Percentiles rank a stretch among this genome's conserved stretches.
These are phyloP conservation scores for Paracanthobrama guichenoti DNA, from an alignment of 2,113 vertebrate species.

Conservation along the genomic window DNA sequence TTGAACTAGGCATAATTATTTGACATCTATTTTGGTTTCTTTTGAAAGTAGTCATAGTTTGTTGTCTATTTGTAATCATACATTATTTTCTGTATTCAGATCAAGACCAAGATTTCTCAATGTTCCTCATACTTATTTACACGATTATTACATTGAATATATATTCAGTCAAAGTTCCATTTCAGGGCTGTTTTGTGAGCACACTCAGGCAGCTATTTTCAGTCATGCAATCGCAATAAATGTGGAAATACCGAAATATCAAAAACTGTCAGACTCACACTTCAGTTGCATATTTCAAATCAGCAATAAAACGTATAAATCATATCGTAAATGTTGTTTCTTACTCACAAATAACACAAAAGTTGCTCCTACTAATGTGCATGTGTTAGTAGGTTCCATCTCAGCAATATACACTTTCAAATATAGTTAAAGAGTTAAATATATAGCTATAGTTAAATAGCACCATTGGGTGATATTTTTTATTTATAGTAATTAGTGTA, in stretches of 20 bases:
- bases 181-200: background rate
- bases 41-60: background rate
- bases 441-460: no score
- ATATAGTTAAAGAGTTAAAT: no score
- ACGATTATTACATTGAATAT: background rate
- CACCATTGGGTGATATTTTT: background rate
- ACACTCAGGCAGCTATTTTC: background rate
- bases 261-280: background rate
- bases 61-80: background rate
- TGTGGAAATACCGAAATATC: background rate
- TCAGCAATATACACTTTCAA: background rate
- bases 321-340: background rate
- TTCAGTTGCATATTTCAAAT: background rate
- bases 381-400: background rate
- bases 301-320: background rate
- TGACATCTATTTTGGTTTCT: background rate
- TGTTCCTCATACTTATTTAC: background rate
- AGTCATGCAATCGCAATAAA: background rate
- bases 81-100: background rate
- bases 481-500: slow-evolving; percentile 11
- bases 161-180: background rate
- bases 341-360: background rate
- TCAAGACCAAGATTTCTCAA: background rate
- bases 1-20: background rate
- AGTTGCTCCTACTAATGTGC: background rate